A percentile compares a stretch with the other conserved stretches of the same genome.
Evolutionary conservation across 2,113 vertebrate species (phyloP).

Genomic region (Osmerus eperlanus): DNA sequence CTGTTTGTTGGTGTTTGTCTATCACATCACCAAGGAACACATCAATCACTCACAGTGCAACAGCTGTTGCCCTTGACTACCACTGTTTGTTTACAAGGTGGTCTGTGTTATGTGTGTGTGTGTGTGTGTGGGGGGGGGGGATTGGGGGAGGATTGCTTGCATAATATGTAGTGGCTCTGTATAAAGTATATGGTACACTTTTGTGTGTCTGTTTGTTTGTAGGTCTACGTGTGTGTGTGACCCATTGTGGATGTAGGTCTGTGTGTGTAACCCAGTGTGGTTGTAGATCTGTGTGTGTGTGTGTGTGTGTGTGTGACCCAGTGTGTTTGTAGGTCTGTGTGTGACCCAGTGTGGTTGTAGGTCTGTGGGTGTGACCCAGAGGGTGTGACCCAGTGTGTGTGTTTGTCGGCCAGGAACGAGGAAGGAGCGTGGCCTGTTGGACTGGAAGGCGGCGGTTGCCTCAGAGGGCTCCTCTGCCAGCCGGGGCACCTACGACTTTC

Average conservation of each 20-base stretch:
- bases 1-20: slow-evolving; percentile 2
- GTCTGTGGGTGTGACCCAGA: background rate
- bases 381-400: slow-evolving; percentile 3
- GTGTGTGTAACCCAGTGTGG: background rate
- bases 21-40: background rate
- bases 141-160: no score
- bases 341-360: background rate
- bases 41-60: background rate
- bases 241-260: background rate
- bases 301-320: background rate
- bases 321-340: background rate
- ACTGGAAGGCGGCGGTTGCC: slow-evolving; percentile 78
- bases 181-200: no score
- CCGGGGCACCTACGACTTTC: slow-evolving; percentile 82
- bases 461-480: slow-evolving; percentile 55
- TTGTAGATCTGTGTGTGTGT: background rate
- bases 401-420: slow-evolving; percentile 70
- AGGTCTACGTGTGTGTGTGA: background rate
- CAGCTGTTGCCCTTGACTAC: slow-evolving; percentile 9
- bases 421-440: slow-evolving; percentile 83
- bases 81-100: background rate
- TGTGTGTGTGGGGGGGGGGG: slow-evolving; percentile 1
- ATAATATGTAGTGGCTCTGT: background rate
- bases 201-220: background rate
- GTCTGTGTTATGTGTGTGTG: slow-evolving; percentile 2